Conservation (phyloP, 2,797 vertebrate genomes). For the Silurus aristotelis region DNA sequence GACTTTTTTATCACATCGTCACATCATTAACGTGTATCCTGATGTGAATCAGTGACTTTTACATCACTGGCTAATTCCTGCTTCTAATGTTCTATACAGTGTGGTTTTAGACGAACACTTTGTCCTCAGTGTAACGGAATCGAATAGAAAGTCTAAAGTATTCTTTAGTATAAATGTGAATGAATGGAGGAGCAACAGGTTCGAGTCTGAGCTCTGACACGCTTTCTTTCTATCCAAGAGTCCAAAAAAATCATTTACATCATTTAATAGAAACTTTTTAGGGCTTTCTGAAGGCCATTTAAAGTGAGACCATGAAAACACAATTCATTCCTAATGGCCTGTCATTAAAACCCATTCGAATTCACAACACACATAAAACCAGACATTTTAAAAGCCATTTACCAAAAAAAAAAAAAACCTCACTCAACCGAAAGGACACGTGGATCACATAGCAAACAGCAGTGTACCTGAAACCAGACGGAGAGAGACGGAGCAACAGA, state of each 20-base stretch:
- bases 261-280: slow-evolving; percentile 7
- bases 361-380: background rate
- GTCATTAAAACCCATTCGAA: slow-evolving; percentile 5
- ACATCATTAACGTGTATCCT: too few species aligned
- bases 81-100: too few species aligned
- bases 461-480: background rate
- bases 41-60: too few species aligned
- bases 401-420: background rate
- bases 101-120: too few species aligned
- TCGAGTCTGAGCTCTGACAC: background rate
- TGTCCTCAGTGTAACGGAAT: too few species aligned
- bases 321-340: slow-evolving; percentile 8
- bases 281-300: background rate
- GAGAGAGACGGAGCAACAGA: background rate
- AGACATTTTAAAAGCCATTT: slow-evolving; percentile 1
- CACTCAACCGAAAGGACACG: background rate
- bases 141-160: background rate
- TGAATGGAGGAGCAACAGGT: background rate
- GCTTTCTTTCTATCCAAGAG: background rate
- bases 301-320: background rate
- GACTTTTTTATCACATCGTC: too few species aligned
- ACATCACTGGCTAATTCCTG: too few species aligned
- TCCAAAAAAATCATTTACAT: background rate
- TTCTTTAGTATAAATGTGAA: background rate
- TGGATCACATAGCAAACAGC: background rate